Conservation (phyloP, 2,797 vertebrate species). For the Enteromius thamalakanensis region DNA sequence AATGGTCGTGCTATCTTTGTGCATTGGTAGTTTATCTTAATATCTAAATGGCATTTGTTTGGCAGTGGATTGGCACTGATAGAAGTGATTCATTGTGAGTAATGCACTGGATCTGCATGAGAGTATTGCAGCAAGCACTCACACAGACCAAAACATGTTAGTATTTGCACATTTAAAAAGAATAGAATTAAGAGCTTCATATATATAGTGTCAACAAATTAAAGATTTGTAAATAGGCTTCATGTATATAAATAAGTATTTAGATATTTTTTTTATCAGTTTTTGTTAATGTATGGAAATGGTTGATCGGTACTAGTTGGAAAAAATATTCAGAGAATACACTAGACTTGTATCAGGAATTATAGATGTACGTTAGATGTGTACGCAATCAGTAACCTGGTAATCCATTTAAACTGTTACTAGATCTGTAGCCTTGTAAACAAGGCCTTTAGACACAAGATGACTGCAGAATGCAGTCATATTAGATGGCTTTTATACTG, state of each 20-base stretch:
- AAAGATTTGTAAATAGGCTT: neutral
- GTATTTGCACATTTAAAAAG: neutral
- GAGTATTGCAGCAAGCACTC: constrained; percentile 20
- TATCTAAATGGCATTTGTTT: constrained; percentile 2
- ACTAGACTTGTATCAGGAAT: neutral
- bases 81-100: constrained; percentile 9
- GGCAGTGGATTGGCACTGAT: neutral
- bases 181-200: neutral
- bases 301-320: neutral
- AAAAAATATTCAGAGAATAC: neutral
- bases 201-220: neutral
- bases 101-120: constrained; percentile 17
- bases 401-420: neutral
- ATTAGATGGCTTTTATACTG: neutral
- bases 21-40: constrained; percentile 1
- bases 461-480: neutral
- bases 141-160: neutral
- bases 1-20: constrained; percentile 5
- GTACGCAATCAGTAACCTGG: neutral
- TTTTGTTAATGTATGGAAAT: neutral
- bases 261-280: neutral
- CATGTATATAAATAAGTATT: neutral
- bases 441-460: neutral
- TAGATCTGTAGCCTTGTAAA: constrained; percentile 14
- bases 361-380: neutral